These are phyloP conservation scores for Cryptocephalus moraei DNA, from an alignment of 2,888 invertebrate genomes.

Conservation along the genomic window DNA sequence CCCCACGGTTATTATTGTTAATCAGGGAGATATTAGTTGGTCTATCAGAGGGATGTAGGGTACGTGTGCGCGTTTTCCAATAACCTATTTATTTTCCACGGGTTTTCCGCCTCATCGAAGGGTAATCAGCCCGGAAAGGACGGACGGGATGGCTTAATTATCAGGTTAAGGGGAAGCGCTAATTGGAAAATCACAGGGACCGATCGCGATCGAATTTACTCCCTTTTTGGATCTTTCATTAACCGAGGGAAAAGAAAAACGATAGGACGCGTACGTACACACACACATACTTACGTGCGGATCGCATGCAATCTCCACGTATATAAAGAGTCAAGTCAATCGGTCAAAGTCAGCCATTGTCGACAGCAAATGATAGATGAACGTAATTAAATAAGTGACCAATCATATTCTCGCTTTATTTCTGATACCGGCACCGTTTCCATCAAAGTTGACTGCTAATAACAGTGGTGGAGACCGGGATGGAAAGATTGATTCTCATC, in stretches of 20 bases:
- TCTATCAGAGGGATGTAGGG: conserved; percentile 5
- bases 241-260: no score
- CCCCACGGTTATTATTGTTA: conserved; percentile 31
- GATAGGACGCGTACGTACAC: no score
- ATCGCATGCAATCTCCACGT: not conserved
- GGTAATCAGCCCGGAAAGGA: conserved; percentile 1
- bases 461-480: conserved; percentile 11
- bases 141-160: no score
- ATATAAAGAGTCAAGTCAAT: conserved; percentile 19
- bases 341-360: conserved; percentile 36
- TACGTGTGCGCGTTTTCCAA: conserved; percentile 10
- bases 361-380: conserved; percentile 38
- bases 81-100: conserved; percentile 13
- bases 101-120: conserved; percentile 7
- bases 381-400: conserved; percentile 40
- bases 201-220: no score
- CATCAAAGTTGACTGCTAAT: conserved; percentile 25
- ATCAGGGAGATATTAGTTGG: conserved; percentile 27
- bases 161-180: no score
- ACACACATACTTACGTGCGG: not conserved
- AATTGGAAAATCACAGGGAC: no score
- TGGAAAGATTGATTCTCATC: not conserved
- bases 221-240: no score
- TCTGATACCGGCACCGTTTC: conserved; percentile 28
- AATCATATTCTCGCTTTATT: conserved; percentile 37